Evolutionary conservation across 2,797 vertebrate genomes (phyloP).

Genomic region (Gymnopithys bicolor): DNA sequence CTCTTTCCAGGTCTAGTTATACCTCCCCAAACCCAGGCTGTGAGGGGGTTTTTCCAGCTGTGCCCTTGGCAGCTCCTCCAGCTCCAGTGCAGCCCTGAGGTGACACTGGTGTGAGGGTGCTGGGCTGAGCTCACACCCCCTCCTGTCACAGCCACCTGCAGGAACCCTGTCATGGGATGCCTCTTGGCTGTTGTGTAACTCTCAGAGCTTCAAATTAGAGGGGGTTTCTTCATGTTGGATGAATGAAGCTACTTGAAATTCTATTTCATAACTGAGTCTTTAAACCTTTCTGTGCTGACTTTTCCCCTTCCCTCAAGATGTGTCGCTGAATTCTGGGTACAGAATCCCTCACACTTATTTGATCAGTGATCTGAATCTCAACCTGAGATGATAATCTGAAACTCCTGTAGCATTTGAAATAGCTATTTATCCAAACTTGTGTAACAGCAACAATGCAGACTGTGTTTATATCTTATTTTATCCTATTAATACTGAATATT

Average conservation of each 20-base stretch:
- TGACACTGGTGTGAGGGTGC: accelerated
- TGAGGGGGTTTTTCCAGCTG: neutral
- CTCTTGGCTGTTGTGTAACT: neutral
- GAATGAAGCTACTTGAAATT: neutral
- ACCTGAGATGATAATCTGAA: neutral
- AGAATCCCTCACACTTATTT: neutral
- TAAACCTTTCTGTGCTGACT: neutral
- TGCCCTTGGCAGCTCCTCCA: neutral
- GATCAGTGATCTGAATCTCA: neutral
- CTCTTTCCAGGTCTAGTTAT: neutral
- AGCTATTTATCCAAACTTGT: neutral
- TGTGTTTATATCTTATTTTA: neutral
- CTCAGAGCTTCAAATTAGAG: neutral
- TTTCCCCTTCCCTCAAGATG: neutral
- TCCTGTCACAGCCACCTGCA: neutral
- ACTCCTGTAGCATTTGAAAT: neutral
- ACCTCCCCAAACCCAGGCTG: neutral
- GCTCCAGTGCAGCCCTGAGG: neutral
- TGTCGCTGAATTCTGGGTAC: neutral
- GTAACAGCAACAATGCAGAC: neutral
- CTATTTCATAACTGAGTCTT: neutral
- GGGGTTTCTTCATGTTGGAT: neutral
- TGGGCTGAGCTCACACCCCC: accelerated
- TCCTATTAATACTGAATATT: neutral
- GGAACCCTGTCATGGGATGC: accelerated